Evolutionary conservation across 1,140 invertebrate species (phyloP).

Genomic region (Zaprionus kolodkinae): DNA sequence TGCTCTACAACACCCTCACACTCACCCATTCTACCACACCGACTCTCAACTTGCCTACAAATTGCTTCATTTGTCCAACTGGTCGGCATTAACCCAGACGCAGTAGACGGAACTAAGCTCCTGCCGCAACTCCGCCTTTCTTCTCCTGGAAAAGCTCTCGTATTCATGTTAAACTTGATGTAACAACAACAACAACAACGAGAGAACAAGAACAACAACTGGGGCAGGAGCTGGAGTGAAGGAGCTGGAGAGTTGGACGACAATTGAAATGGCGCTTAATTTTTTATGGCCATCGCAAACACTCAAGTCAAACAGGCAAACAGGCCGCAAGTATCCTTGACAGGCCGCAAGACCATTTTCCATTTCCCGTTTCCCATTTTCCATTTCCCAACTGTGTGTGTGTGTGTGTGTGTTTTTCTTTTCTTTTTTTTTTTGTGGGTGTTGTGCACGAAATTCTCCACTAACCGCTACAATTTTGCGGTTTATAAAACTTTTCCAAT

Average conservation of each 20-base stretch:
- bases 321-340: conserved; percentile 72
- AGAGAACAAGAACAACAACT: conserved; percentile 44
- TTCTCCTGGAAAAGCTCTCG: conserved; percentile 39
- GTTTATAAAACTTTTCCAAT: conserved; percentile 76
- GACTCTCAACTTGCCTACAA: conserved; percentile 62
- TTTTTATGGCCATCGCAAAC: conserved; percentile 78
- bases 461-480: conserved; percentile 77
- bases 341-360: conserved; percentile 33
- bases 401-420: conserved; percentile 18
- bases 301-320: conserved; percentile 70
- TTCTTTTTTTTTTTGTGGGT: conserved; percentile 21
- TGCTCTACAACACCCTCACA: neutral
- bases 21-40: neutral
- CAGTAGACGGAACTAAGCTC: conserved; percentile 52
- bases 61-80: conserved; percentile 69
- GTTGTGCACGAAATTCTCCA: conserved; percentile 52
- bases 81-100: conserved; percentile 6
- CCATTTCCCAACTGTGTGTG: conserved; percentile 1
- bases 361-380: conserved; percentile 3
- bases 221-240: conserved; percentile 12
- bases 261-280: conserved; percentile 79
- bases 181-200: conserved; percentile 56
- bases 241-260: conserved; percentile 41
- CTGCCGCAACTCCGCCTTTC: neutral
- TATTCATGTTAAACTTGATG: conserved; percentile 73